A percentile compares a stretch with the other conserved stretches of the same genome.
Conservation (phyloP, 2,888 invertebrate genomes). For the Parascotia fuliginaria region DNA sequence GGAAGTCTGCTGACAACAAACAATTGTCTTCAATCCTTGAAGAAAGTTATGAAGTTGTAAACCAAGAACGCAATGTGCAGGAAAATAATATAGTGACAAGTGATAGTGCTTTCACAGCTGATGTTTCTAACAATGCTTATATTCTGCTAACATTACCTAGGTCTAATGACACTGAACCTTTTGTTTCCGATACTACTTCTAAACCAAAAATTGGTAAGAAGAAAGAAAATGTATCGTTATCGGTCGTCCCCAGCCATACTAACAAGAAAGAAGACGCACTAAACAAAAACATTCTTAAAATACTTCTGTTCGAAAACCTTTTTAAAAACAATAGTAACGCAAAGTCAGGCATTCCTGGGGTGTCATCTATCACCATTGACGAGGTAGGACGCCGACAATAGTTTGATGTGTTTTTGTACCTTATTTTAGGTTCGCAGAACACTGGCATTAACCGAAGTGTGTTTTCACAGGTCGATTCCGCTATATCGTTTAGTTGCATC, state of each 20-base stretch:
- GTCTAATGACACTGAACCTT: conserved; percentile 46
- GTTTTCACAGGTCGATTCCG: conserved; percentile 76
- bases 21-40: conserved; percentile 3
- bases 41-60: conserved; percentile 13
- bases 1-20: not conserved
- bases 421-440: conserved; percentile 17
- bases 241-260: conserved; percentile 43
- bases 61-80: conserved; percentile 14
- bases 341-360: conserved; percentile 46
- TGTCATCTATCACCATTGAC: conserved; percentile 48
- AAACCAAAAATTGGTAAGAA: conserved; percentile 40
- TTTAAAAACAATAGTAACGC: conserved; percentile 59
- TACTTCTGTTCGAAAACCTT: conserved; percentile 66
- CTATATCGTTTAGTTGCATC: conserved; percentile 83
- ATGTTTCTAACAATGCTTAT: conserved; percentile 67
- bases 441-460: conserved; percentile 35
- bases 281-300: conserved; percentile 65
- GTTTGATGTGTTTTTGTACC: conserved; percentile 22
- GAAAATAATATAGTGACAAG: conserved; percentile 21
- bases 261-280: conserved; percentile 51
- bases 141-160: conserved; percentile 69
- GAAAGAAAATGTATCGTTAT: conserved; percentile 48
- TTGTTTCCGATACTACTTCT: conserved; percentile 33
- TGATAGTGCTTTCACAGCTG: conserved; percentile 48
- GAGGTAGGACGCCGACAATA: conserved; percentile 65